Conservation (phyloP, 2,113 vertebrate species). For the Cyphomyrus discorhynchus region DNA sequence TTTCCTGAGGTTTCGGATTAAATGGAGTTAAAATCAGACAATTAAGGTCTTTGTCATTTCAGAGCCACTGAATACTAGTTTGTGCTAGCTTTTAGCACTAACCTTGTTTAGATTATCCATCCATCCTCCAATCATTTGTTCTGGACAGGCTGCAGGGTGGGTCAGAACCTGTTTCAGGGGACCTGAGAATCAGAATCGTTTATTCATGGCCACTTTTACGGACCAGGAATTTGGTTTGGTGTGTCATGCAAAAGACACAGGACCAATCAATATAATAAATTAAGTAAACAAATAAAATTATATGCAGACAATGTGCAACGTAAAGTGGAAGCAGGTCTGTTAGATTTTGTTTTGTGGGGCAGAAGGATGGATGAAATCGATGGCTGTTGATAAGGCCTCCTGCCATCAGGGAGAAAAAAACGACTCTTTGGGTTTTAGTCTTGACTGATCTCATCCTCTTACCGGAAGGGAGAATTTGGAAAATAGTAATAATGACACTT, state of each 20-base stretch:
- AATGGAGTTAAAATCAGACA: neutral
- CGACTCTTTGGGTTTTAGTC: neutral
- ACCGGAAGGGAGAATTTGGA: neutral
- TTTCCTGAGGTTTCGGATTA: neutral
- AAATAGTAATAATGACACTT: neutral
- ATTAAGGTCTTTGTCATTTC: neutral
- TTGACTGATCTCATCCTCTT: neutral
- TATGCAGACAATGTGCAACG: neutral
- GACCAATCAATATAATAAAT: neutral
- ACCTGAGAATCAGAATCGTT: neutral
- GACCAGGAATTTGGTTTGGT: neutral
- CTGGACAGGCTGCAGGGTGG: neutral
- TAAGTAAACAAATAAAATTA: neutral
- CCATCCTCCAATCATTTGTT: neutral
- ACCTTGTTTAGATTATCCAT: neutral
- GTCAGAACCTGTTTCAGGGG: neutral
- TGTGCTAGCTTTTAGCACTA: neutral
- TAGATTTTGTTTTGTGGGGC: neutral
- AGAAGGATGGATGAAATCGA: neutral
- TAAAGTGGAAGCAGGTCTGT: neutral
- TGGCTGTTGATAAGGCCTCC: neutral
- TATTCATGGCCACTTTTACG: neutral
- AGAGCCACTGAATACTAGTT: neutral
- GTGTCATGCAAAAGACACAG: neutral
- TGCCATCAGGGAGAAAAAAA: neutral